phyloP scores from a whole-genome alignment of 2,888 invertebrate genomes.

The Cenopis cana region DNA sequence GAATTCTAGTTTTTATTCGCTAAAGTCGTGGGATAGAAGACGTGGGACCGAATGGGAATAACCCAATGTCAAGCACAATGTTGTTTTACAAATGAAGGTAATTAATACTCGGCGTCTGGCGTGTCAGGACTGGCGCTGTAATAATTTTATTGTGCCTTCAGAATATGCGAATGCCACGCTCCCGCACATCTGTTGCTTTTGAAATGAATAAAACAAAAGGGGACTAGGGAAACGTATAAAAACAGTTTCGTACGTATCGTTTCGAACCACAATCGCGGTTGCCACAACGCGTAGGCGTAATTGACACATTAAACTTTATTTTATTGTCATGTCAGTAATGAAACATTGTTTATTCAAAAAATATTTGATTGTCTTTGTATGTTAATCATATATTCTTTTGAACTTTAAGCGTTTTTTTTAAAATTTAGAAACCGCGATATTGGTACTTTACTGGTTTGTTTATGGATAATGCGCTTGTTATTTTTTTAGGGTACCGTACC shows the following conservation, averaged over 20 bases:
- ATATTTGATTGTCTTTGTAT: slow-evolving; percentile 23
- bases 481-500: too few species aligned
- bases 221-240: slow-evolving; percentile 55
- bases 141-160: slow-evolving; percentile 34
- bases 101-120: slow-evolving; percentile 48
- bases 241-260: slow-evolving; percentile 53
- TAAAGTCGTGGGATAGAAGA: slow-evolving; percentile 29
- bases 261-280: slow-evolving; percentile 47
- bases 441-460: not conserved
- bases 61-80: slow-evolving; percentile 38
- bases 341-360: slow-evolving; percentile 43
- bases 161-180: slow-evolving; percentile 42
- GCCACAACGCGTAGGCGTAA: slow-evolving; percentile 45
- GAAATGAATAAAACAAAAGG: slow-evolving; percentile 47
- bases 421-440: slow-evolving; percentile 4
- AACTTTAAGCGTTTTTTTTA: slow-evolving; percentile 32
- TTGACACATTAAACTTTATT: slow-evolving; percentile 51
- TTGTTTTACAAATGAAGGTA: slow-evolving; percentile 44
- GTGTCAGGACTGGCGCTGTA: slow-evolving; percentile 35
- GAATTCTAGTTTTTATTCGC: slow-evolving; percentile 24
- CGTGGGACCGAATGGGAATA: slow-evolving; percentile 40
- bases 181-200: slow-evolving; percentile 39
- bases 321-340: slow-evolving; percentile 51
- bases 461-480: not conserved
- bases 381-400: slow-evolving; percentile 17